Conservation (phyloP, 2,797 vertebrate genomes). For the Typhlichthys eigenmanni region DNA sequence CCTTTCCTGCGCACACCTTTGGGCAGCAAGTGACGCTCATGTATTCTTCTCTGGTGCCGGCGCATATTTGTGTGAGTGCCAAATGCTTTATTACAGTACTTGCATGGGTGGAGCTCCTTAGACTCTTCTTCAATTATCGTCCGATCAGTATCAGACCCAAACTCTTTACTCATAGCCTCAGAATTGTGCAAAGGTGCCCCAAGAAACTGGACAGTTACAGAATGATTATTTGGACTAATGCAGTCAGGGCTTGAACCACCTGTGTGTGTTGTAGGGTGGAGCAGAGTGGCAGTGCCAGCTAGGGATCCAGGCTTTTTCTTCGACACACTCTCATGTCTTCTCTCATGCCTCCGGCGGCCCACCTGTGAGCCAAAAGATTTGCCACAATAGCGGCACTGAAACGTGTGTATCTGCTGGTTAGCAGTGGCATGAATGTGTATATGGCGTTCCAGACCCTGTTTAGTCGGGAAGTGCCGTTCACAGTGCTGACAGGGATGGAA, state of each 20-base stretch:
- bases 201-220: slow-evolving; percentile 61
- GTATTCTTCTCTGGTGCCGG: slow-evolving; percentile 94
- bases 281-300: slow-evolving; percentile 59
- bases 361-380: slow-evolving; percentile 96
- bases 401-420: slow-evolving; percentile 82
- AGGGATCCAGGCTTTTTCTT: slow-evolving; percentile 82
- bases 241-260: slow-evolving; percentile 78
- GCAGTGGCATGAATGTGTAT: slow-evolving; percentile 89
- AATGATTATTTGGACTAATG: slow-evolving; percentile 59
- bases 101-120: slow-evolving; percentile 92
- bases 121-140: slow-evolving; percentile 85
- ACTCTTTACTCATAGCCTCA: slow-evolving; percentile 65
- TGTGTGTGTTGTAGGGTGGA: slow-evolving; percentile 63
- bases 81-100: slow-evolving; percentile 97
- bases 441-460: slow-evolving; percentile 94
- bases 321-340: slow-evolving; percentile 88
- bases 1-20: slow-evolving; percentile 96
- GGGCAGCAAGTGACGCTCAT: slow-evolving; percentile 93
- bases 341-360: slow-evolving; percentile 91
- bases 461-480: slow-evolving; percentile 92
- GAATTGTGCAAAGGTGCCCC: slow-evolving; percentile 70
- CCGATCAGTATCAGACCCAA: slow-evolving; percentile 58
- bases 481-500: slow-evolving; percentile 91
- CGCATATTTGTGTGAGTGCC: slow-evolving; percentile 98
- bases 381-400: slow-evolving; percentile 93